Conservation (phyloP, 2,888 invertebrate species). For the Chromoteleia sp. region DNA sequence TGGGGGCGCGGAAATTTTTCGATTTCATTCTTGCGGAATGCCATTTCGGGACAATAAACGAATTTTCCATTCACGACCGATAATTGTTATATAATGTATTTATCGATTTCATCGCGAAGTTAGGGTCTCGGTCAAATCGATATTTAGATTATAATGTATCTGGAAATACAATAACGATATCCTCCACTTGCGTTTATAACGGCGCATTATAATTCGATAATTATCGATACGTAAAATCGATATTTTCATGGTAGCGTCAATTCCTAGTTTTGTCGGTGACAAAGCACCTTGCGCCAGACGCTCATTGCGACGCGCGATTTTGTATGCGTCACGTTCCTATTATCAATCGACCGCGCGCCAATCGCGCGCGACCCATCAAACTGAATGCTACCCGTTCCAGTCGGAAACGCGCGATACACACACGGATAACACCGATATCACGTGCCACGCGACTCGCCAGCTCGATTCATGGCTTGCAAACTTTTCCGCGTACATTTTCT, state of each 20-base stretch:
- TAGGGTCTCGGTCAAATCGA: background rate
- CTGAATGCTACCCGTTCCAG: conserved; percentile 58
- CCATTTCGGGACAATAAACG: too few species aligned
- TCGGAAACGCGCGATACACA: conserved; percentile 59
- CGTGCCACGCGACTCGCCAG: conserved; percentile 63
- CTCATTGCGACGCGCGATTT: conserved; percentile 59
- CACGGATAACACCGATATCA: conserved; percentile 61
- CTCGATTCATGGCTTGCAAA: conserved; percentile 57
- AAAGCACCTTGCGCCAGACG: conserved; percentile 60
- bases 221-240: conserved; percentile 60
- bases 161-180: conserved; percentile 15
- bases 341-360: conserved; percentile 67
- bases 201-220: conserved; percentile 51
- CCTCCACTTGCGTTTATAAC: conserved; percentile 20
- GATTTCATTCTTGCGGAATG: too few species aligned
- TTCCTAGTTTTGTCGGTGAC: conserved; percentile 55
- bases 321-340: conserved; percentile 69
- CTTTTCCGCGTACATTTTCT: conserved; percentile 49
- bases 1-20: too few species aligned
- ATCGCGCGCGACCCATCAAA: conserved; percentile 65
- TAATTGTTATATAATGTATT: too few species aligned
- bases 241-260: conserved; percentile 55
- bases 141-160: conserved; percentile 9
- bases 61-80: too few species aligned
- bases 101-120: background rate